Conservation (phyloP, 2,113 vertebrate genomes). For the Forbesichthys papilliferus region DNA sequence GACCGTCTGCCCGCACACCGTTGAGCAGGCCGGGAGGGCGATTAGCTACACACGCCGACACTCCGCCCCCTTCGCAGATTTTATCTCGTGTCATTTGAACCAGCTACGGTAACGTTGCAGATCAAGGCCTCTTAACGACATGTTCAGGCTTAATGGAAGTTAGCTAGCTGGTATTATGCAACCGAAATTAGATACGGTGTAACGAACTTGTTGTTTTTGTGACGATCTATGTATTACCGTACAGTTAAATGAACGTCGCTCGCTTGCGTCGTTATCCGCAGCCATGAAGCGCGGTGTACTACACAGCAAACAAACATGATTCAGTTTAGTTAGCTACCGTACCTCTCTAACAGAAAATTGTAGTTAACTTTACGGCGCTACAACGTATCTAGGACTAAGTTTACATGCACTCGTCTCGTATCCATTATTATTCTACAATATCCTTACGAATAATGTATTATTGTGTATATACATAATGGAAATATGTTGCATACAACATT, state of each 20-base stretch:
- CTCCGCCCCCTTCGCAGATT: constrained; percentile 68
- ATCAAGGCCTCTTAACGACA: constrained; percentile 30
- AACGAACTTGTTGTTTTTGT: neutral
- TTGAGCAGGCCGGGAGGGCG: constrained; percentile 59
- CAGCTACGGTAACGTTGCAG: constrained; percentile 34
- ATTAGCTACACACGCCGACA: constrained; percentile 49
- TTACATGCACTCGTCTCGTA: no score
- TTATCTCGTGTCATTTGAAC: constrained; percentile 68
- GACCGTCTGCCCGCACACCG: constrained; percentile 42
- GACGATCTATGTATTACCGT: neutral
- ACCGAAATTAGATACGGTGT: constrained; percentile 8
- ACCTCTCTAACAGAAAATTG: neutral
- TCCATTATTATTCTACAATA: no score
- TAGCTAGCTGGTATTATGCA: constrained; percentile 7
- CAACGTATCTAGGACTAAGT: neutral
- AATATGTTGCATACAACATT: no score
- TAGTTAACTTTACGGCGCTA: constrained; percentile 9
- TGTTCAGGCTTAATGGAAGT: constrained; percentile 27
- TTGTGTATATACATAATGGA: no score
- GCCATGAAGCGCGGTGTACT: neutral
- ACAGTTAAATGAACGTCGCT: neutral
- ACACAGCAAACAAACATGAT: constrained; percentile 9
- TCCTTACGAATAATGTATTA: no score
- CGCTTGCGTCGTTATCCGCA: neutral
- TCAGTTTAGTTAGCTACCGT: constrained; percentile 22